A percentile compares a stretch with the other conserved stretches of the same genome.
Evolutionary conservation across 2,888 invertebrate genomes (phyloP).

Genomic region (Trilocha varians): DNA sequence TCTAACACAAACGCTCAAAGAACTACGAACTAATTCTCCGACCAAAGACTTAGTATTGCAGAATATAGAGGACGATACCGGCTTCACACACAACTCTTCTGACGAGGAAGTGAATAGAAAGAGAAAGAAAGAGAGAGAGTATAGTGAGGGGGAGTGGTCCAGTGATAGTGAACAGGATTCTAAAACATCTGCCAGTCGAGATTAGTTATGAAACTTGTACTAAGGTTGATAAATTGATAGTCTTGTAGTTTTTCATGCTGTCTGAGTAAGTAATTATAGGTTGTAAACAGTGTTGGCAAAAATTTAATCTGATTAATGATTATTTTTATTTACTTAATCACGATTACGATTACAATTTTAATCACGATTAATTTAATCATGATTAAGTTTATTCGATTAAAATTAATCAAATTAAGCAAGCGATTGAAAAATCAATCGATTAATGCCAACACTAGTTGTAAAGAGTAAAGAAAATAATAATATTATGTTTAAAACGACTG

Average conservation of each 20-base stretch:
- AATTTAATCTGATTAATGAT: neutral
- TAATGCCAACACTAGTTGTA: too few relatives aligned
- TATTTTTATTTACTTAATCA: constrained; percentile 6
- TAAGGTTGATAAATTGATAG: neutral
- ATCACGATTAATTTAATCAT: too few relatives aligned
- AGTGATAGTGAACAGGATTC: constrained; percentile 54
- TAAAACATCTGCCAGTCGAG: constrained; percentile 21
- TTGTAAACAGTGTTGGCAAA: too few relatives aligned
- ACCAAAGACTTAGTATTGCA: constrained; percentile 40
- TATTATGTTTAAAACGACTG: too few relatives aligned
- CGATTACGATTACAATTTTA: too few relatives aligned
- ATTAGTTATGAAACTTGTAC: too few relatives aligned
- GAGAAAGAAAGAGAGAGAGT: constrained; percentile 30
- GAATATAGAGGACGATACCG: constrained; percentile 20
- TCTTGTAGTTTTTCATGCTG: neutral
- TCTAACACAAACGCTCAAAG: constrained; percentile 47
- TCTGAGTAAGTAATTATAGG: neutral
- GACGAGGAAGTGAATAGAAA: constrained; percentile 25
- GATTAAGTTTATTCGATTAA: too few relatives aligned
- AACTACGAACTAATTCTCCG: constrained; percentile 47
- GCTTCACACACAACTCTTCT: constrained; percentile 21
- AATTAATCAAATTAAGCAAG: too few relatives aligned
- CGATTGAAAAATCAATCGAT: too few relatives aligned
- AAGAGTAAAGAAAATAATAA: too few relatives aligned
- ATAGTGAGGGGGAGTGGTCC: constrained; percentile 67